phyloP scores from a whole-genome alignment of 2,797 vertebrate species.

The Thalassophryne amazonica region DNA sequence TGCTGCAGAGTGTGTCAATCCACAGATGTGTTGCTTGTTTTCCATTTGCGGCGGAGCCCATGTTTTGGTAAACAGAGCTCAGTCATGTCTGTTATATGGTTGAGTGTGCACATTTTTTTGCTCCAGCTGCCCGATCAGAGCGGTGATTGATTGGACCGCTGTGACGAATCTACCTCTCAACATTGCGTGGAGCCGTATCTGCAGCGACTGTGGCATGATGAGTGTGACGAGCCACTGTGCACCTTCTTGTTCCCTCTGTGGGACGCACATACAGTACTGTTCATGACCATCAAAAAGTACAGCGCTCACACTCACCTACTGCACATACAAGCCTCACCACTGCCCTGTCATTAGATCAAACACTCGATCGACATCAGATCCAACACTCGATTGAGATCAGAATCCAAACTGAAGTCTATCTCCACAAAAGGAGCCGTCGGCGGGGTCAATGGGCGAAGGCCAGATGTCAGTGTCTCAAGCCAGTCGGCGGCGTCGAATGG shows the following conservation, averaged over 20 bases:
- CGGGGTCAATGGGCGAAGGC: conserved; percentile 77
- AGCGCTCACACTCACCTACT: conserved; percentile 38
- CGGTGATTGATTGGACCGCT: conserved; percentile 31
- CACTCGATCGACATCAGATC: conserved; percentile 81
- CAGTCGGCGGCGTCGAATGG: conserved; percentile 85
- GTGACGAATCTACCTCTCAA: conserved; percentile 66
- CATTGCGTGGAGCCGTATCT: conserved; percentile 73
- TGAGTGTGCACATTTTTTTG: conserved; percentile 34
- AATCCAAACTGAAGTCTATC: conserved; percentile 84
- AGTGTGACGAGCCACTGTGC: conserved; percentile 30
- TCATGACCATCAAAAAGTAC: conserved; percentile 41
- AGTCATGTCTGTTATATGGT: conserved; percentile 8
- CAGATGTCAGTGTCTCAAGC: conserved; percentile 84
- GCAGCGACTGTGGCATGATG: conserved; percentile 38
- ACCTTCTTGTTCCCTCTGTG: conserved; percentile 44
- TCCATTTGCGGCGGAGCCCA: conserved; percentile 34
- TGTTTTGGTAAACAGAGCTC: conserved; percentile 48
- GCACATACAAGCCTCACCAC: conserved; percentile 71
- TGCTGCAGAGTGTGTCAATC: conserved; percentile 38
- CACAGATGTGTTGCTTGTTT: conserved; percentile 54
- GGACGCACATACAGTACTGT: conserved; percentile 26
- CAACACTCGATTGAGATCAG: conserved; percentile 83
- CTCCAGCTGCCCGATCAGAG: conserved; percentile 41
- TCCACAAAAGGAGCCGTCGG: conserved; percentile 83
- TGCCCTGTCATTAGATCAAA: conserved; percentile 81